Evolutionary conservation across 2,888 invertebrate species (phyloP).

Genomic region (Carpatolechia fugitivella): DNA sequence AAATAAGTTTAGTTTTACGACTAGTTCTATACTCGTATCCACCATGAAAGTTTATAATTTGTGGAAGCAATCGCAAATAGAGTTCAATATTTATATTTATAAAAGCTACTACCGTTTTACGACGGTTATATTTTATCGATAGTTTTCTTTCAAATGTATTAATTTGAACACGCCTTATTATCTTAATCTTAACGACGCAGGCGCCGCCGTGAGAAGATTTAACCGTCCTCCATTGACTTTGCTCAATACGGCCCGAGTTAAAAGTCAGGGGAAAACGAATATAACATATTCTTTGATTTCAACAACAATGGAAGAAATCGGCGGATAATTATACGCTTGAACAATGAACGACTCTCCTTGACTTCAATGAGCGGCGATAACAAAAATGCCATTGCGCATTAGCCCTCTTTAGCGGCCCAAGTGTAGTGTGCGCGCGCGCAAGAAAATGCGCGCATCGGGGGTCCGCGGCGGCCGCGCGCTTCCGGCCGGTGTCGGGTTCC

Average conservation of each 20-base stretch:
- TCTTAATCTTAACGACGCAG: slow-evolving; percentile 25
- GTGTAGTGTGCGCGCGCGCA: slow-evolving; percentile 58
- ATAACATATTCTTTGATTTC: slow-evolving; percentile 76
- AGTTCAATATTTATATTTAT: background rate
- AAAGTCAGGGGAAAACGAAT: slow-evolving; percentile 71
- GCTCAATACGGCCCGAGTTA: slow-evolving; percentile 66
- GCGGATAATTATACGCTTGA: slow-evolving; percentile 72
- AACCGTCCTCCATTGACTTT: slow-evolving; percentile 69
- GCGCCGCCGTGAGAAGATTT: slow-evolving; percentile 72
- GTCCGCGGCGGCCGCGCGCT: slow-evolving; percentile 47
- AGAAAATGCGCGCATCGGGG: slow-evolving; percentile 73
- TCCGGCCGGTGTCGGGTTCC: slow-evolving; percentile 72
- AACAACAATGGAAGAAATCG: slow-evolving; percentile 66
- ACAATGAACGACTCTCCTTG: slow-evolving; percentile 59
- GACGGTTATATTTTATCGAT: background rate
- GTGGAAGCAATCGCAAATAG: too few species aligned
- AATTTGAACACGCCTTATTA: slow-evolving; percentile 2
- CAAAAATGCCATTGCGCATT: slow-evolving; percentile 58
- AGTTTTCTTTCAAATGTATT: background rate
- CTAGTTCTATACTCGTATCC: too few species aligned
- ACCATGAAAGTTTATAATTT: too few species aligned
- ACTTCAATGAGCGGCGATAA: slow-evolving; percentile 67
- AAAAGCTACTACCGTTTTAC: background rate
- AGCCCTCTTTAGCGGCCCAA: slow-evolving; percentile 57
- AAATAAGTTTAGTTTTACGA: too few species aligned